Evolutionary conservation across 2,888 invertebrate genomes (phyloP), one percentile per base, ranked within the genome.

Genomic region (Sarcophaga caerulescens): DNA sequence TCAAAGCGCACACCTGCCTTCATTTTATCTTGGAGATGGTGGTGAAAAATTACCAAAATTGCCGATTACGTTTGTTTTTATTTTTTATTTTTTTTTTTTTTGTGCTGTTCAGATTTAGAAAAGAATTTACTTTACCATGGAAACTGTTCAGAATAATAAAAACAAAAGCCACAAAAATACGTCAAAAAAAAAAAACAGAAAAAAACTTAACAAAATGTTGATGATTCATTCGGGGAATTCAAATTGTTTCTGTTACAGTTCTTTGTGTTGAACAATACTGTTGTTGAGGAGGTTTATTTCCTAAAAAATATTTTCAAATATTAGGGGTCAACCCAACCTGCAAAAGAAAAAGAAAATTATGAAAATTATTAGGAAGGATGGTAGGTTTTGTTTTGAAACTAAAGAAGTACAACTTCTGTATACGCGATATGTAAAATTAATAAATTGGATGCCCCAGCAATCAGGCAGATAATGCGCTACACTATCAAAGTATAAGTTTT

Each of bases 171-270:
- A 44, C 23, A 70, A 62, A 45, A 73, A 73, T n/a, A 73, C 44
- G 0, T 35, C 2, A 35, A 35, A 10, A 8, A 35, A 35, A 35
- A 8, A 8, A 35, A 0, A 8, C 3, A 35, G 6, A 35, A 8
- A 35, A 35, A 8, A 35, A 35, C 35, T 0, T 8, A 35, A 35
- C 35, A 35, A 45, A 73, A 47, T 35, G 44, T 45, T 62, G 45
- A 47, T 47, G 74, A 74, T 74, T 74, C 74, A 74, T 62, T 5
- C 35, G 10, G 1, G 35, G 23, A 23, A 62, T 45, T 62, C 62
- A 23, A 70, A 44, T 45, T n/a, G 23, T 73, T 73, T 62, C 35
- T 35, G 44, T 73, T 69, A 35, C 6, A 10, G 47, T 69, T 23
- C 25, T 70, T 73, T 73, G 44, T 47, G 73, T 44, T 60, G 62